Percentiles rank a stretch among this genome's conserved stretches.
Conservation (phyloP, 2,888 invertebrate species). For the Phyllotreta striolata region DNA sequence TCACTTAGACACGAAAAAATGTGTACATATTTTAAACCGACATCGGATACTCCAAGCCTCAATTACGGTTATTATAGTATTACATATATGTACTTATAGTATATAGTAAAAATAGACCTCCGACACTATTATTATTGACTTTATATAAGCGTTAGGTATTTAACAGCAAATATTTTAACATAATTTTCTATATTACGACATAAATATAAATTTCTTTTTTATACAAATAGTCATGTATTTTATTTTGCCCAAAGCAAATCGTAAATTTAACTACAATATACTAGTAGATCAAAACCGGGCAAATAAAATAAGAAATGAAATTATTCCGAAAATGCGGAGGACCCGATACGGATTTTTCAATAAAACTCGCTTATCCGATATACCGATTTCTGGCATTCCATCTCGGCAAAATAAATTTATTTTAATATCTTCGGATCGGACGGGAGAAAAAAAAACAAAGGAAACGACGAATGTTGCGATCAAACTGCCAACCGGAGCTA, state of each 20-base stretch:
- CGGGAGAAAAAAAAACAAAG: slow-evolving; percentile 32
- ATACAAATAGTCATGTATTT: too few species aligned
- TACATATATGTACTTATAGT: too few species aligned
- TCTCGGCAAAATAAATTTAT: slow-evolving; percentile 41
- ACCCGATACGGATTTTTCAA: slow-evolving; percentile 17
- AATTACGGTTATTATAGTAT: slow-evolving; percentile 19
- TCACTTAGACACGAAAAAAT: slow-evolving; percentile 16
- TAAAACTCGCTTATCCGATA: slow-evolving; percentile 22
- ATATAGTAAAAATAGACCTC: slow-evolving; percentile 12
- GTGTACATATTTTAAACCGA: slow-evolving; percentile 8
- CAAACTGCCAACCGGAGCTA: slow-evolving; percentile 36
- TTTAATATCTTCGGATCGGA: slow-evolving; percentile 40
- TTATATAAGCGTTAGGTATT: slow-evolving; percentile 4
- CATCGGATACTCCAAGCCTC: slow-evolving; percentile 4
- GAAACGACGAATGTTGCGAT: slow-evolving; percentile 35
- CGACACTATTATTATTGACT: slow-evolving; percentile 6
- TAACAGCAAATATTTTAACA: too few species aligned
- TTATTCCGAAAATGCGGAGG: slow-evolving; percentile 30
- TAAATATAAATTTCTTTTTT: too few species aligned
- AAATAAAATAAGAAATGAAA: slow-evolving; percentile 19
- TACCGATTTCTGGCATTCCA: slow-evolving; percentile 20
- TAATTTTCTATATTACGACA: too few species aligned
- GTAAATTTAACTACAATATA: slow-evolving; percentile 1
- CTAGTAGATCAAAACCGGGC: neutral
- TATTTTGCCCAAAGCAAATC: too few species aligned